Evolutionary conservation across 37 sponge, comb jelly and placozoan species (phyloP).

Genomic region (Lycopodina hypogea): DNA sequence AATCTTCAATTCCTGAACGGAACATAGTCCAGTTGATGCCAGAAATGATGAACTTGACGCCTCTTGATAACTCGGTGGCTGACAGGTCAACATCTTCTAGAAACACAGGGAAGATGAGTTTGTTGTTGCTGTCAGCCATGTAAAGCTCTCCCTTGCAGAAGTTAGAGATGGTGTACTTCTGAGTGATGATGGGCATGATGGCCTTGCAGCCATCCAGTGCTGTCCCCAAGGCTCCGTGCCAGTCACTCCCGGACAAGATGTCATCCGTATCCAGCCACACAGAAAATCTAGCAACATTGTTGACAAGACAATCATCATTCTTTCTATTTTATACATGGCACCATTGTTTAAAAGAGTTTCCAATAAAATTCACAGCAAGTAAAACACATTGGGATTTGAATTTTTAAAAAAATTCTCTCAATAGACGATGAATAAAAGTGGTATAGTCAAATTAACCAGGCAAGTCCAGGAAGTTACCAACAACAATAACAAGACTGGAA

Average conservation of each 20-base stretch:
- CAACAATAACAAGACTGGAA: too few relatives aligned
- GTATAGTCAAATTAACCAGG: too few relatives aligned
- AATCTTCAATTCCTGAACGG: conserved; percentile 56
- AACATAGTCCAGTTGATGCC: conserved; percentile 87
- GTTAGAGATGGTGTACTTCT: conserved; percentile 72
- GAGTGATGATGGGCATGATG: conserved; percentile 65
- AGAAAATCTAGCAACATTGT: conserved; percentile 25
- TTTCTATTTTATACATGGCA: background rate
- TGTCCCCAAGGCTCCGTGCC: conserved; percentile 73
- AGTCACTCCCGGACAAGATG: conserved; percentile 67
- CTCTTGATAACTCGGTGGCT: conserved; percentile 45
- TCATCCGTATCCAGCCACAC: conserved; percentile 74
- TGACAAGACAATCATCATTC: background rate
- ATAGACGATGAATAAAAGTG: too few relatives aligned
- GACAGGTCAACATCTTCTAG: conserved; percentile 63
- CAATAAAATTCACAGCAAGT: background rate
- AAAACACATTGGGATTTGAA: too few relatives aligned
- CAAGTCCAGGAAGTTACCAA: too few relatives aligned
- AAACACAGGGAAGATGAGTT: conserved; percentile 72
- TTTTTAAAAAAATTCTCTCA: too few relatives aligned
- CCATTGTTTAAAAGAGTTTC: background rate
- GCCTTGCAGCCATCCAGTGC: conserved; percentile 67
- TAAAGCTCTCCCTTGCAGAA: conserved; percentile 82
- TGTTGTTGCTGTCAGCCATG: conserved; percentile 61
- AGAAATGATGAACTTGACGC: conserved; percentile 79